Conservation (phyloP, 2,888 invertebrate species). For the Ceratothoa steindachneri region DNA sequence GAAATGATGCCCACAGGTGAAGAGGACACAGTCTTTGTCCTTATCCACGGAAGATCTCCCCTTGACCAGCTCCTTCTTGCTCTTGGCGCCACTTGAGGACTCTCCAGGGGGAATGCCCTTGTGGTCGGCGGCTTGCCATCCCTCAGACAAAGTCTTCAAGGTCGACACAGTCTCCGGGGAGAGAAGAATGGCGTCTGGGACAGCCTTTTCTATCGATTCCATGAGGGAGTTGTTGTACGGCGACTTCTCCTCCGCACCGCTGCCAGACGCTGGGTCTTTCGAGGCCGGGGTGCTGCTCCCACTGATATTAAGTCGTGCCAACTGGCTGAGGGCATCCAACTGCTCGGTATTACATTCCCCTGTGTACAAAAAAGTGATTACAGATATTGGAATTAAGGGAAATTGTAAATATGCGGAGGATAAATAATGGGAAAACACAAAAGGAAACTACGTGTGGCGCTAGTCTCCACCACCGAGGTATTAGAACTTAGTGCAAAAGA, state of each 20-base stretch:
- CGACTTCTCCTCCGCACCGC: background rate
- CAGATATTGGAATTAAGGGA: too few relatives aligned
- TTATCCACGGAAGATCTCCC: constrained; percentile 6
- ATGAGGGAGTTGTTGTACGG: background rate
- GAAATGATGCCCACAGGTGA: constrained; percentile 42
- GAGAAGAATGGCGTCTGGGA: constrained; percentile 22
- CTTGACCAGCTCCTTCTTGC: constrained; percentile 15
- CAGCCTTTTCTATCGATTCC: constrained; percentile 22
- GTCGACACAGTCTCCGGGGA: constrained; percentile 20
- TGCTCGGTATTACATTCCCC: background rate
- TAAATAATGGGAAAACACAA: too few relatives aligned
- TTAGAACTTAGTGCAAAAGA: too few relatives aligned
- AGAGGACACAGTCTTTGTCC: constrained; percentile 39
- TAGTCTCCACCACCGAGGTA: too few relatives aligned
- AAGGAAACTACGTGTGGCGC: too few relatives aligned
- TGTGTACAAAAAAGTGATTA: too few relatives aligned
- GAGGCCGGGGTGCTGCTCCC: background rate
- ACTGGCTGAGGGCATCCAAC: background rate
- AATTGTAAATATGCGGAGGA: too few relatives aligned
- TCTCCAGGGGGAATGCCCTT: constrained; percentile 11
- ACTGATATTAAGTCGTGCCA: background rate
- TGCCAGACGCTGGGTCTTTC: background rate
- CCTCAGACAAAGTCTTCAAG: constrained; percentile 23
- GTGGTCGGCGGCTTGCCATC: background rate
- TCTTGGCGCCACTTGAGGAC: constrained; percentile 15